Conservation (phyloP, 1,140 invertebrate species). For the Heliothis virescens region DNA sequence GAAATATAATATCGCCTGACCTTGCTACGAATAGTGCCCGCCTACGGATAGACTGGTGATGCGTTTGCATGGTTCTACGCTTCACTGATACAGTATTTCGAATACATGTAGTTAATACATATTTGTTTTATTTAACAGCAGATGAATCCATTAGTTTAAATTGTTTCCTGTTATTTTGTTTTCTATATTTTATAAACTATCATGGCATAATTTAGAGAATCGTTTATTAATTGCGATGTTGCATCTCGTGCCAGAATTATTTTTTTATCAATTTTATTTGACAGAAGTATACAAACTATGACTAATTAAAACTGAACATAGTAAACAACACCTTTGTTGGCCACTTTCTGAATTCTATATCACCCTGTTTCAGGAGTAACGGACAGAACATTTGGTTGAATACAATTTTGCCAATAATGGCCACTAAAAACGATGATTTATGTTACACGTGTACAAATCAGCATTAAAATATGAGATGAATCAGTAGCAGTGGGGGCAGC, state of each 20-base stretch:
- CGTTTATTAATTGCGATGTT: constrained; percentile 27
- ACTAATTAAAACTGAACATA: neutral
- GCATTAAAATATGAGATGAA: neutral
- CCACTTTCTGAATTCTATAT: neutral
- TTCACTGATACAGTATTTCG: constrained; percentile 40
- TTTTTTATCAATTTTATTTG: neutral
- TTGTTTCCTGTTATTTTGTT: constrained; percentile 16
- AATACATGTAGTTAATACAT: constrained; percentile 29
- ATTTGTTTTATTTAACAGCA: constrained; percentile 37
- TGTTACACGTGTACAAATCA: constrained; percentile 5
- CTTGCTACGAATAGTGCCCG: constrained; percentile 83
- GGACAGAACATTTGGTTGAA: too few relatives aligned
- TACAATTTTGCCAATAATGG: too few relatives aligned
- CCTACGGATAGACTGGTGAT: constrained; percentile 72
- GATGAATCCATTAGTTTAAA: constrained; percentile 9
- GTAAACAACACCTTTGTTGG: neutral
- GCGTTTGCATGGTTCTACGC: constrained; percentile 51
- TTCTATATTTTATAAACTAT: neutral
- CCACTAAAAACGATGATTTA: neutral
- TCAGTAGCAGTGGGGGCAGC: neutral
- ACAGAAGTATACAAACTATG: constrained; percentile 8
- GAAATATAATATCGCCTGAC: constrained; percentile 82
- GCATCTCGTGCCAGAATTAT: constrained; percentile 6
- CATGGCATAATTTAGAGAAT: neutral
- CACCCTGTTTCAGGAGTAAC: neutral